A percentile compares a stretch with the other conserved stretches of the same genome.
Evolutionary conservation across 2,797 vertebrate genomes (phyloP).

Genomic region (Gymnocypris eckloni): DNA sequence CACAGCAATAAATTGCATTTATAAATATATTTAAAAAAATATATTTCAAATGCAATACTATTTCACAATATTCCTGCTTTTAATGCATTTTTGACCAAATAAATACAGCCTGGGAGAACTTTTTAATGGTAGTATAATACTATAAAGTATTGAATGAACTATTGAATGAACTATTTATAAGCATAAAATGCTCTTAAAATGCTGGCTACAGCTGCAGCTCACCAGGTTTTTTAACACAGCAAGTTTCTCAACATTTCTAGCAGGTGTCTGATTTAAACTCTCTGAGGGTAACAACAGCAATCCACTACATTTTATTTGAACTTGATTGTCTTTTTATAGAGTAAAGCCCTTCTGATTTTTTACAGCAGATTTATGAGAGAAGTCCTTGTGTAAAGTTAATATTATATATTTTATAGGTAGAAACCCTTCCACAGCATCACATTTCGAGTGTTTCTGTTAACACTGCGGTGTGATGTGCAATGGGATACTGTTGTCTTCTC

Average conservation of each 20-base stretch:
- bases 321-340: conserved; percentile 4
- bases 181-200: not conserved
- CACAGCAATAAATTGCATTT: too few relatives aligned
- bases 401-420: not conserved
- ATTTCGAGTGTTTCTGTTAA: conserved; percentile 19
- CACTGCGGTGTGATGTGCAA: conserved; percentile 1
- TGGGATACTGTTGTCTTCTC: not conserved
- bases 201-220: not conserved
- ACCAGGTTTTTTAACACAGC: not conserved
- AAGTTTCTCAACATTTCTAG: conserved; percentile 6
- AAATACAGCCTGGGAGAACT: not conserved
- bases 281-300: not conserved
- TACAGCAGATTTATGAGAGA: not conserved
- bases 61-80: not conserved
- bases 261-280: conserved; percentile 11
- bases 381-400: not conserved
- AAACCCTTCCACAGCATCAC: not conserved
- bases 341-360: not conserved
- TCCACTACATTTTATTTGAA: not conserved
- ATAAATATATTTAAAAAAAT: too few relatives aligned
- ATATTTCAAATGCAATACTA: not conserved
- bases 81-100: not conserved
- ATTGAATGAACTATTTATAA: not conserved
- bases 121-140: too few relatives aligned
- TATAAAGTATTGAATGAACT: too few relatives aligned